phyloP scores from a whole-genome alignment of 2,113 vertebrate species.

The Neolamprologus sp. region DNA sequence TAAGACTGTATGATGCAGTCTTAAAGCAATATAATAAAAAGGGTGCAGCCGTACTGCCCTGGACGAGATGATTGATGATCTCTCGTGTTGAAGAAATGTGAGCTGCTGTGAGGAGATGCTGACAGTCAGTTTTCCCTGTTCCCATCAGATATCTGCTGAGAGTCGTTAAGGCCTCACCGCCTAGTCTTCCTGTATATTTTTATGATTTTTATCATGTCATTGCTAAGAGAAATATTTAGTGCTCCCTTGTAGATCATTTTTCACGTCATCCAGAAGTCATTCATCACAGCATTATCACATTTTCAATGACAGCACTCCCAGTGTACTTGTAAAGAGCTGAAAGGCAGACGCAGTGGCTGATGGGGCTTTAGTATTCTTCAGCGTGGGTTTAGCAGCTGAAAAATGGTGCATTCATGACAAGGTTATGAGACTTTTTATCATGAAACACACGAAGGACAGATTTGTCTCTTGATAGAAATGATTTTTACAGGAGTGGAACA shows the following conservation, averaged over 20 bases:
- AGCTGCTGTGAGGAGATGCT: not conserved
- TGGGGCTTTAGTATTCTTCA: not conserved
- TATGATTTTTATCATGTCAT: not conserved
- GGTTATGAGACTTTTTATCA: not conserved
- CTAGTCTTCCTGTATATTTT: not conserved
- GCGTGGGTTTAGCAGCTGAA: not conserved
- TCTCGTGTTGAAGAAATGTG: not conserved
- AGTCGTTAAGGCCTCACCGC: not conserved
- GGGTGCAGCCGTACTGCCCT: not conserved
- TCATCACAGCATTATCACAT: constrained; percentile 28
- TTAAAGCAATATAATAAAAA: not conserved
- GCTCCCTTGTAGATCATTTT: not conserved
- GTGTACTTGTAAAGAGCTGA: not conserved
- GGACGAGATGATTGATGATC: not conserved
- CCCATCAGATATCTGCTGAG: not conserved
- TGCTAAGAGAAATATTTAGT: constrained; percentile 9
- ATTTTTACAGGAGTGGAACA: not conserved
- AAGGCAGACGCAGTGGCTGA: not conserved
- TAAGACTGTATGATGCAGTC: not conserved
- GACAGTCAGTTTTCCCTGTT: not conserved
- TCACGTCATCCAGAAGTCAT: constrained; percentile 15
- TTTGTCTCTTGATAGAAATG: not conserved
- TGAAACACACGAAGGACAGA: not conserved
- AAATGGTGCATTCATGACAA: not conserved
- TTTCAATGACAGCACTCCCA: constrained; percentile 6